These are phyloP conservation scores for Diacarnus erythraeanus DNA, from an alignment of 37 sponge, comb jelly and placozoan species.

Conservation along the genomic window DNA sequence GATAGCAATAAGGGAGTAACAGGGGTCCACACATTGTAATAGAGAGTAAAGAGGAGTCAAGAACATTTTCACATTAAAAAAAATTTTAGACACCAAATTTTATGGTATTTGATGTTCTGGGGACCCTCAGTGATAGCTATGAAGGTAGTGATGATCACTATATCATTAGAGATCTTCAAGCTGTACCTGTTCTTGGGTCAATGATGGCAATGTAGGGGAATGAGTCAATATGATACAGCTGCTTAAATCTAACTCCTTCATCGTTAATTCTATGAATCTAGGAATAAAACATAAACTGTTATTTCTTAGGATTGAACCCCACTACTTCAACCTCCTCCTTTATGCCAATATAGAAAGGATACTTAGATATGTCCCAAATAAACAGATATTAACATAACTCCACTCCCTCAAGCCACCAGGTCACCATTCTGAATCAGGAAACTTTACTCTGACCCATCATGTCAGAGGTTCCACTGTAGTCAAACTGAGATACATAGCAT, in stretches of 20 bases:
- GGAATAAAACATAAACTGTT: not conserved
- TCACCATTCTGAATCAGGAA: too few relatives aligned
- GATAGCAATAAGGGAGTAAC: not conserved
- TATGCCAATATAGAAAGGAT: too few relatives aligned
- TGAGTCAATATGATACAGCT: conserved; percentile 63
- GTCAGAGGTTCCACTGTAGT: too few relatives aligned
- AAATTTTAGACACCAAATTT: not conserved
- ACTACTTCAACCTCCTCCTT: too few relatives aligned
- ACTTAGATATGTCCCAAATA: too few relatives aligned
- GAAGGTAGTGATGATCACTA: too few relatives aligned
- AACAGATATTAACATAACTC: too few relatives aligned
- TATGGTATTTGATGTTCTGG: not conserved
- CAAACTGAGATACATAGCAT: too few relatives aligned
- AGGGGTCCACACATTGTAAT: too few relatives aligned
- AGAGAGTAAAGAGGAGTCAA: not conserved
- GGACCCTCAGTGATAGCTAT: not conserved
- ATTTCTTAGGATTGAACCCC: too few relatives aligned
- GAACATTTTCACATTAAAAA: not conserved
- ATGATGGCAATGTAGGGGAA: conserved; percentile 82
- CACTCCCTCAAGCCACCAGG: too few relatives aligned
- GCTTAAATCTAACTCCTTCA: conserved; percentile 64
- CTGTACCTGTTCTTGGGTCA: conserved; percentile 88
- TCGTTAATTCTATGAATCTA: conserved; percentile 53
- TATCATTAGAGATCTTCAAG: not conserved
- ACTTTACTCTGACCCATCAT: too few relatives aligned